These are phyloP conservation scores for Tetragonula clypearis DNA, from an alignment of 1,140 invertebrate species.

Conservation along the genomic window DNA sequence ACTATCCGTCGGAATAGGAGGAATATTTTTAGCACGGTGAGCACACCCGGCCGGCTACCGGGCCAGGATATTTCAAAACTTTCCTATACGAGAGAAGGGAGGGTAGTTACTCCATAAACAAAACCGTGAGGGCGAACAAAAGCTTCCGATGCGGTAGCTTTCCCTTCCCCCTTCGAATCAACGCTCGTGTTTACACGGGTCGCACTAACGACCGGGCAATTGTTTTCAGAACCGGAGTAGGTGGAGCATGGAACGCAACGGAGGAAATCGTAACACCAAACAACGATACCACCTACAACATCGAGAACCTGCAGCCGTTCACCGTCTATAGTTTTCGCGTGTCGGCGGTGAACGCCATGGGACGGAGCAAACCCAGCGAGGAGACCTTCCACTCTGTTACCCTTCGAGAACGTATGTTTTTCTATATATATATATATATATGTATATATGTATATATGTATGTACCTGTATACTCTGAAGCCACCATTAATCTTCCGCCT, in stretches of 20 bases:
- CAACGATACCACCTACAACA: slow-evolving; percentile 86
- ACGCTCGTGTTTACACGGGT: background rate
- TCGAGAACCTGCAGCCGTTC: slow-evolving; percentile 86
- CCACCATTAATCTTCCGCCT: background rate
- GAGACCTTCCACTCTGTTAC: slow-evolving; percentile 90
- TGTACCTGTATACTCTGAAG: background rate
- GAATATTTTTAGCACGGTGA: background rate
- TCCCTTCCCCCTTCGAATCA: background rate
- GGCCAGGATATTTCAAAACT: background rate
- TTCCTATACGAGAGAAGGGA: background rate
- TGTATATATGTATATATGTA: too few species aligned
- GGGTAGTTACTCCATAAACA: background rate
- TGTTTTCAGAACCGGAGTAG: slow-evolving; percentile 85
- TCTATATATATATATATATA: background rate
- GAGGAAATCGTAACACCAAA: slow-evolving; percentile 85
- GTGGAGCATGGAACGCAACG: slow-evolving; percentile 85
- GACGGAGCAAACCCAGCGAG: slow-evolving; percentile 86
- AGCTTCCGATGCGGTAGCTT: background rate
- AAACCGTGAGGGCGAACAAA: background rate
- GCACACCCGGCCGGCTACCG: background rate
- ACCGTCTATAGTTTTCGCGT: slow-evolving; percentile 90
- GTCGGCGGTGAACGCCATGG: slow-evolving; percentile 87
- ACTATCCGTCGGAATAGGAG: background rate
- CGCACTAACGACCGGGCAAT: slow-evolving; percentile 26
- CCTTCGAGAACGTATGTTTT: slow-evolving; percentile 86